Base-by-base conservation (phyloP, 2,888 invertebrate genomes). In the Apantesis nais region DNA sequence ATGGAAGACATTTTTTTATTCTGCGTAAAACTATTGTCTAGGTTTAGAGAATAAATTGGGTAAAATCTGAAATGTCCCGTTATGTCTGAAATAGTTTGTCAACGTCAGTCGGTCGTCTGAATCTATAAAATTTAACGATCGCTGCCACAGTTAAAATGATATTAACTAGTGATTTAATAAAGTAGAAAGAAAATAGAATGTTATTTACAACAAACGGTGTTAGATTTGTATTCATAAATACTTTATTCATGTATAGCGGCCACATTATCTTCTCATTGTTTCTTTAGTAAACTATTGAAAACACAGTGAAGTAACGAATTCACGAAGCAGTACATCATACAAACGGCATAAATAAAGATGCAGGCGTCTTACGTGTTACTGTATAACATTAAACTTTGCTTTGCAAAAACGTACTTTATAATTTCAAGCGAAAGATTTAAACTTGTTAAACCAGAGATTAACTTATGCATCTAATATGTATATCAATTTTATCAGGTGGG, bases 401-500 rank as follows among this genome's bases (percentile, higher is more conserved):
- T 22, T 44, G 68, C 72, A 73, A 81, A 82, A 80, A 70, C 29
- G 65, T 29, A 74, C 75, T 69, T 75, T 80, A 82, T 76, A 58
- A 2, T 37, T 19, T 25, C 66, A 48, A 34, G 25, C 22, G 69
- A 39, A 82, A 73, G 81, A 74, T 74, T 74, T 68, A 64, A 69
- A 73, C 72, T 79, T 62, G 69, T 70, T 77, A 72, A 71, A 69
- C 55, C 62, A 60, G 62, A 60, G 71, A 72, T 73, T 68, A 63
- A 74, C 58, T 66, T 62, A 62, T 58, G 67, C 67, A 70, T 66
- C 69, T 70, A 66, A 22, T 60, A 48, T 16, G 64, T 73, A 74
- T 75, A 75, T 78, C 73, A 70, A 73, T 81, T 81, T 82, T 82
- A 81, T 81, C 82, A 82, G 77, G 67, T 68, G 73, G 66, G 73